Evolutionary conservation across 2,888 invertebrate species (phyloP).

Genomic region (Loripinus fragilis): DNA sequence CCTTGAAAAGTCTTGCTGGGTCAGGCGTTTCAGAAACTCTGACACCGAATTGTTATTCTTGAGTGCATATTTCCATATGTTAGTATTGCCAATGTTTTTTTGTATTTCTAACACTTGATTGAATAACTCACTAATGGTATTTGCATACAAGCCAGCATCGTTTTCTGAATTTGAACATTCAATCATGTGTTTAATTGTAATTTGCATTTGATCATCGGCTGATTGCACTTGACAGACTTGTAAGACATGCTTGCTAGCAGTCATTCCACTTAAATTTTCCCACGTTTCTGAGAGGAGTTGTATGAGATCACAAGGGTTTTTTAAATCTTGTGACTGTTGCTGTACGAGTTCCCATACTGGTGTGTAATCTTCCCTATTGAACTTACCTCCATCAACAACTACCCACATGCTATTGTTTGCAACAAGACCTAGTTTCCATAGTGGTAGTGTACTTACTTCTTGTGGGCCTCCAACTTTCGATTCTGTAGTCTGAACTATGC

Average conservation of each 20-base stretch:
- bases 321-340: not conserved
- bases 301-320: not conserved
- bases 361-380: not conserved
- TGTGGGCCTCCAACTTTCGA: not conserved
- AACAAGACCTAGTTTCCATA: not conserved
- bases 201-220: too few relatives aligned
- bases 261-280: not conserved
- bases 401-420: not conserved
- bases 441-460: not conserved
- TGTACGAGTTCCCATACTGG: not conserved
- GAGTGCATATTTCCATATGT: too few relatives aligned
- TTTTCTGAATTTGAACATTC: too few relatives aligned
- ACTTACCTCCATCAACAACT: conserved; percentile 2
- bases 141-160: too few relatives aligned
- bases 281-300: not conserved
- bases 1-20: too few relatives aligned
- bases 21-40: too few relatives aligned
- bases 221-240: too few relatives aligned
- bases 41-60: too few relatives aligned
- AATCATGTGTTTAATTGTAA: too few relatives aligned
- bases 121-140: too few relatives aligned
- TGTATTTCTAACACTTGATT: too few relatives aligned
- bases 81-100: too few relatives aligned
- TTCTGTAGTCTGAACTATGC: not conserved
- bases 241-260: not conserved